phyloP scores from a whole-genome alignment of 2,888 invertebrate species.

The Leptothorax acervorum region DNA sequence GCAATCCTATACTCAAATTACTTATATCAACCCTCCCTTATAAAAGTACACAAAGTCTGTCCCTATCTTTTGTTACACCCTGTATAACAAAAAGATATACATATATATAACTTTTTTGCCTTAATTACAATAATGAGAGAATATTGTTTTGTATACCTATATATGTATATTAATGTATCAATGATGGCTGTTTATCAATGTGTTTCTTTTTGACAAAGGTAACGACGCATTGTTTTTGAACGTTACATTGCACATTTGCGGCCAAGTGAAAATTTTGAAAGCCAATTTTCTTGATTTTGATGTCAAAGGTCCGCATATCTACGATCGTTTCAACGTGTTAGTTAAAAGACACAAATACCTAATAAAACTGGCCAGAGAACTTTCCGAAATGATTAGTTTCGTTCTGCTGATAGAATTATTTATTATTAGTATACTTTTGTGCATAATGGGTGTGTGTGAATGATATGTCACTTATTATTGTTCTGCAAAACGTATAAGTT shows the following conservation, averaged over 20 bases:
- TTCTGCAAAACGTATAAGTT: neutral
- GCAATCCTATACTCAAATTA: too few species aligned
- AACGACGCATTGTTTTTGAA: conserved; percentile 31
- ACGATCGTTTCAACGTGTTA: conserved; percentile 21
- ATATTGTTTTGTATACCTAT: neutral
- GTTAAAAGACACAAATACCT: conserved; percentile 20
- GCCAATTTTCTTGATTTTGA: conserved; percentile 1
- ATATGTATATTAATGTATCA: neutral
- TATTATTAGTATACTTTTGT: conserved; percentile 31
- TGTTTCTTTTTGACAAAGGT: conserved; percentile 19
- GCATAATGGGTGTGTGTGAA: conserved; percentile 30
- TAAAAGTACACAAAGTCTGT: too few species aligned
- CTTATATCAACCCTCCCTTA: too few species aligned
- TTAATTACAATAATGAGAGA: neutral
- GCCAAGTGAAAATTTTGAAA: conserved; percentile 38
- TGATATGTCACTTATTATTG: neutral
- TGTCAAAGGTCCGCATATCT: neutral
- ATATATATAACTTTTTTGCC: neutral
- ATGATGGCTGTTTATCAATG: neutral
- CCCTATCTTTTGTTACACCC: too few species aligned
- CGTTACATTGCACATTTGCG: conserved; percentile 7
- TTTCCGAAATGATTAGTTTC: conserved; percentile 18
- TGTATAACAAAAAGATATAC: neutral
- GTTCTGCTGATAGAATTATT: conserved; percentile 23
- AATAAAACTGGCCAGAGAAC: conserved; percentile 13